These are phyloP conservation scores for Zosterops lateralis DNA, from an alignment of 2,113 vertebrate genomes.

Conservation along the genomic window DNA sequence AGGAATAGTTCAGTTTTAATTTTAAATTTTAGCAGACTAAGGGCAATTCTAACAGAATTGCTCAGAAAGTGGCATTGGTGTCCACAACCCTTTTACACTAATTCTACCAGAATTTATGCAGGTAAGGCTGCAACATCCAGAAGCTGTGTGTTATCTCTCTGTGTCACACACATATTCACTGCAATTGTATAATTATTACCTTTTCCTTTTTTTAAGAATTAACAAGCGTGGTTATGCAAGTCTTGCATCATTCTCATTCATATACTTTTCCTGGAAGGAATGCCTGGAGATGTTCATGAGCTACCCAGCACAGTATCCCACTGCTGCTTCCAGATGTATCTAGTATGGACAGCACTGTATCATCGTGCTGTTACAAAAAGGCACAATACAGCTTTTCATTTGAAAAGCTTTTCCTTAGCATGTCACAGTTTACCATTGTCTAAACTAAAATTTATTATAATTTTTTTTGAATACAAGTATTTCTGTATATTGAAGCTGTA, in stretches of 20 bases:
- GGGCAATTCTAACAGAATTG: neutral
- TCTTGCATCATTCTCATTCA: neutral
- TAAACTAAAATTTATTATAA: neutral
- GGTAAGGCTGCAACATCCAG: neutral
- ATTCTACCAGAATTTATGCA: neutral
- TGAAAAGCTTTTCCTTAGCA: neutral
- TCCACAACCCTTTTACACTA: neutral
- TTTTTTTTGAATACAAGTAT: neutral
- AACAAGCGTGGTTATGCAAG: neutral
- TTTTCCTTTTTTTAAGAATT: neutral
- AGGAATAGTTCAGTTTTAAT: neutral
- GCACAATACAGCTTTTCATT: neutral
- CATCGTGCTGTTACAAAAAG: neutral
- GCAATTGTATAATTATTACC: neutral
- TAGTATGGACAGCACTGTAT: neutral
- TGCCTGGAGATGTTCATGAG: neutral
- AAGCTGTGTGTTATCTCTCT: neutral
- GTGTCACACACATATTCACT: neutral
- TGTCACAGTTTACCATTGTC: neutral
- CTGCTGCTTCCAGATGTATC: neutral
- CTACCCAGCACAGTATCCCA: neutral
- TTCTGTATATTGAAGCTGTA: neutral
- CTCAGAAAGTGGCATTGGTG: neutral
- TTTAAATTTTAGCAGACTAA: neutral
- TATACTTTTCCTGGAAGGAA: neutral